Percentiles rank a stretch among this genome's conserved stretches.
These are phyloP conservation scores for Odocoileus hemionus DNA, from an alignment of 2,113 vertebrate species.

Conservation along the genomic window DNA sequence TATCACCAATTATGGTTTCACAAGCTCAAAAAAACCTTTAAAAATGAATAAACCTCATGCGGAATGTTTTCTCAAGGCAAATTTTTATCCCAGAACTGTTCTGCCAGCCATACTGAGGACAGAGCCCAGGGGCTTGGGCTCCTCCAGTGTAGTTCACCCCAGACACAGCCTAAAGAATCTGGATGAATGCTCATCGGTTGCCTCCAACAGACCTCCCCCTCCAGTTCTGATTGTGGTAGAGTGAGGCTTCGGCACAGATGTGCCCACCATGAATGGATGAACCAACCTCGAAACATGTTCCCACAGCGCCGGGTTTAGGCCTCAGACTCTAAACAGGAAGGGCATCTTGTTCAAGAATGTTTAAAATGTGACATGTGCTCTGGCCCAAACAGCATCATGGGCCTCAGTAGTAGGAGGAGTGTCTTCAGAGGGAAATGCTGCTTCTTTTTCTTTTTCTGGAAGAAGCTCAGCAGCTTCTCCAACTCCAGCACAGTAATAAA, in stretches of 20 bases:
- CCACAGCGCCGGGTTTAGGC: rapidly evolving
- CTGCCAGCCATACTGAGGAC: not conserved
- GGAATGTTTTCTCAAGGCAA: not conserved
- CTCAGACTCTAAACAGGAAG: not conserved
- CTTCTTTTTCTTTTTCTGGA: not conserved
- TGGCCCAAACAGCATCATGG: not conserved
- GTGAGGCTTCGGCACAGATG: rapidly evolving
- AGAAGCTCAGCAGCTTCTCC: not conserved
- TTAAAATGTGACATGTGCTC: not conserved
- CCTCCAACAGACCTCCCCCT: not conserved
- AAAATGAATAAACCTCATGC: not conserved
- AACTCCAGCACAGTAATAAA: not conserved
- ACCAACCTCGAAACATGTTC: not conserved
- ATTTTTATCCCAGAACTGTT: not conserved
- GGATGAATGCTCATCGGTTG: rapidly evolving
- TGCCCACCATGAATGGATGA: rapidly evolving
- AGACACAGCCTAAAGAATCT: not conserved
- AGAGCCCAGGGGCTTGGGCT: not conserved
- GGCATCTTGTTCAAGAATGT: not conserved
- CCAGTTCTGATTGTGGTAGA: not conserved
- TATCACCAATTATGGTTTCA: not conserved
- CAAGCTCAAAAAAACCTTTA: not conserved
- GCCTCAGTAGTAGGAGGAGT: not conserved
- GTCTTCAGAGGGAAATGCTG: not conserved
- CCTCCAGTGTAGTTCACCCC: rapidly evolving